Conservation (phyloP, 2,113 vertebrate genomes). For the Melospiza melodia region DNA sequence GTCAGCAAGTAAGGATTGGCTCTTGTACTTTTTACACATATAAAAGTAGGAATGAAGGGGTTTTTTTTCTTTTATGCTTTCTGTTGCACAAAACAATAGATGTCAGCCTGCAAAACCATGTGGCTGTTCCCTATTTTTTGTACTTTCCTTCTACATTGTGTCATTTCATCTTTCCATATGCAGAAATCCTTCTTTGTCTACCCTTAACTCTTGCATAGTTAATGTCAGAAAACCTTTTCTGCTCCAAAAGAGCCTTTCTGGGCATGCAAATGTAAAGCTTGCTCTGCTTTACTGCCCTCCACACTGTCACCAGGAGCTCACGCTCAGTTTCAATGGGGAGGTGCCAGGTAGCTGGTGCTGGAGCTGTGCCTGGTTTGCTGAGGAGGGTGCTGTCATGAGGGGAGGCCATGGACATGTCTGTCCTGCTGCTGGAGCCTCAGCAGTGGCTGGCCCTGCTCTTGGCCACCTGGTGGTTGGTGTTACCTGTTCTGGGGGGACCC, state of each 20-base stretch:
- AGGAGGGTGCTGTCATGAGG: neutral
- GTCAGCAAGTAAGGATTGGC: slow-evolving; percentile 25
- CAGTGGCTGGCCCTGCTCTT: neutral
- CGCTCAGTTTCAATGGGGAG: neutral
- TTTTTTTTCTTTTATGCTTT: neutral
- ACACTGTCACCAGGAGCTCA: neutral
- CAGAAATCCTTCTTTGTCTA: neutral
- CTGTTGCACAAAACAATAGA: slow-evolving; percentile 45
- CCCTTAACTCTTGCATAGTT: neutral
- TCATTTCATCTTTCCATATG: neutral
- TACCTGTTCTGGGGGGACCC: fast-evolving
- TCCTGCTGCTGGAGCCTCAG: neutral
- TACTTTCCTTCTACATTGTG: neutral
- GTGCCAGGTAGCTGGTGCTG: neutral
- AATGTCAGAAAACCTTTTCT: neutral
- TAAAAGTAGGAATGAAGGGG: slow-evolving; percentile 7
- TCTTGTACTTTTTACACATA: slow-evolving; percentile 5
- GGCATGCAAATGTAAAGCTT: neutral
- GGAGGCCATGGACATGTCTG: neutral
- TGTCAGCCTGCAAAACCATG: slow-evolving; percentile 21
- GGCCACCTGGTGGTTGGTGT: neutral
- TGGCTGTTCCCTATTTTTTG: slow-evolving; percentile 2
- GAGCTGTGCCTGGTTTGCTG: neutral
- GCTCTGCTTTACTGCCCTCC: neutral
- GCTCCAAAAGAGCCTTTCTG: neutral